A percentile compares a stretch with the other conserved stretches of the same genome.
These are phyloP conservation scores for Dryas iulia DNA, from an alignment of 1,140 invertebrate species.

Conservation along the genomic window DNA sequence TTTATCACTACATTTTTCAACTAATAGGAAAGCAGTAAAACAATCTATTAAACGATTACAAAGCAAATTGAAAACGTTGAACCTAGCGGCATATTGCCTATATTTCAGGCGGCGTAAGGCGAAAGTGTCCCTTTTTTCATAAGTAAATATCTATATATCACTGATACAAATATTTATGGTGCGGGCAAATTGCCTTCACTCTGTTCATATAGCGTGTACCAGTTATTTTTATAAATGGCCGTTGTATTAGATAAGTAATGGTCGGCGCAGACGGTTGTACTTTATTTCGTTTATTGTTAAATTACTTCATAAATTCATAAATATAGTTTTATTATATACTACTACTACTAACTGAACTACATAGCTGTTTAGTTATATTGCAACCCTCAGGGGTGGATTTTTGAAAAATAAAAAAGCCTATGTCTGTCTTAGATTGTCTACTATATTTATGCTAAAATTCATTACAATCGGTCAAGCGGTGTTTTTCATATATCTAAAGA, in stretches of 20 bases:
- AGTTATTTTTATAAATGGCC: not conserved
- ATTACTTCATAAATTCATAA: too few relatives aligned
- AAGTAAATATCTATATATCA: conserved; percentile 4
- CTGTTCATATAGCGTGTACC: not conserved
- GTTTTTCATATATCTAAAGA: too few relatives aligned
- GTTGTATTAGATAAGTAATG: not conserved
- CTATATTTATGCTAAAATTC: too few relatives aligned
- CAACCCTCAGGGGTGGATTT: too few relatives aligned
- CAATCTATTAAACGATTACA: not conserved
- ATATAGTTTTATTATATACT: too few relatives aligned
- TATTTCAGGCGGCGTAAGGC: not conserved
- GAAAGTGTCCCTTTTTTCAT: not conserved
- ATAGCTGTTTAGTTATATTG: too few relatives aligned
- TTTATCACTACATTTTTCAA: too few relatives aligned
- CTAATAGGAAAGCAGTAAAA: not conserved
- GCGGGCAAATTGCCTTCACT: not conserved
- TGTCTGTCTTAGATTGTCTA: too few relatives aligned
- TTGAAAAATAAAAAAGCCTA: too few relatives aligned
- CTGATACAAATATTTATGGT: not conserved
- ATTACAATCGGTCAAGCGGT: too few relatives aligned
- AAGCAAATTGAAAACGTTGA: not conserved
- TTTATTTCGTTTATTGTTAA: not conserved
- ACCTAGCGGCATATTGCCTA: not conserved
- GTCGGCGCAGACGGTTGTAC: not conserved
- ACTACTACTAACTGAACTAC: too few relatives aligned